Conservation (phyloP, 2,888 invertebrate genomes). For the Chydorus sphaericus region DNA sequence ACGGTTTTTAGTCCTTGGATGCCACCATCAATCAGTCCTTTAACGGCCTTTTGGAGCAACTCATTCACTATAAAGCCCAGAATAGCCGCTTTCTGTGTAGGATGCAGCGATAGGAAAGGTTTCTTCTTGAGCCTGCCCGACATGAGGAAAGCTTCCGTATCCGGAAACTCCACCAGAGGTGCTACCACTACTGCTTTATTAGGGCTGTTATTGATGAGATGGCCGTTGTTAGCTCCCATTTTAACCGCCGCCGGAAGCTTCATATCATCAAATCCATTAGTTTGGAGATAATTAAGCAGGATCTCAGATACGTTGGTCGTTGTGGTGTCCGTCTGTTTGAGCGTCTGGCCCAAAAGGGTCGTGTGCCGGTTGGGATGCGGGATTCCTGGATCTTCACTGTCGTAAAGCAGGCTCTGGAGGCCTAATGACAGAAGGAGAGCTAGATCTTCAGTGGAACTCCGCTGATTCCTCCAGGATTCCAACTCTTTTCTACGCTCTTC, state of each 20-base stretch:
- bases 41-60: conserved; percentile 74
- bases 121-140: conserved; percentile 64
- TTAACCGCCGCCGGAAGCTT: conserved; percentile 8
- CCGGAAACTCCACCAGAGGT: neutral
- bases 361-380: conserved; percentile 79
- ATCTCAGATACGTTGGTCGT: conserved; percentile 84
- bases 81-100: conserved; percentile 74
- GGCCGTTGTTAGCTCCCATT: too few relatives aligned
- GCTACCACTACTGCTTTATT: neutral
- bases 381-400: conserved; percentile 73
- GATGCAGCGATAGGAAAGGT: conserved; percentile 70
- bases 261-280: conserved; percentile 56
- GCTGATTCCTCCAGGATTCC: conserved; percentile 50
- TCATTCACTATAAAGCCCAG: conserved; percentile 88
- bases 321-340: conserved; percentile 76
- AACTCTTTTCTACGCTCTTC: conserved; percentile 68
- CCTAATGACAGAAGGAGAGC: conserved; percentile 69
- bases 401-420: conserved; percentile 65
- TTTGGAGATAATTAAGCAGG: conserved; percentile 75
- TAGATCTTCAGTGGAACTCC: conserved; percentile 84
- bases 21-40: conserved; percentile 74
- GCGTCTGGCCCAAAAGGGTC: conserved; percentile 76
- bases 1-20: conserved; percentile 74
- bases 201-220: neutral
- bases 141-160: conserved; percentile 21